Conservation (phyloP, 2,888 invertebrate species). For the Neoaliturus tenellus region DNA sequence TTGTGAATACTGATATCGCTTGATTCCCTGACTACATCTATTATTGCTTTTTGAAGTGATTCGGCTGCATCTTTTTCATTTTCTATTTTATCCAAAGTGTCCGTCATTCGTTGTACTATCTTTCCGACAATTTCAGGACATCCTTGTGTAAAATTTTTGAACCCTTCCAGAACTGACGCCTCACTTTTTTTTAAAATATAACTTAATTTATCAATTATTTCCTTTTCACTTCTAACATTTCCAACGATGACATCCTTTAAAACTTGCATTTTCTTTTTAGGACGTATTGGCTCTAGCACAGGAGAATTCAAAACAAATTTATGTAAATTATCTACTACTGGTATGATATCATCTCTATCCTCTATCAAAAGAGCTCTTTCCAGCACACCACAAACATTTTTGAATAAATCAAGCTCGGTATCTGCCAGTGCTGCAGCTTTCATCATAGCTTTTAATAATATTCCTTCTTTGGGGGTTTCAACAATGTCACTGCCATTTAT, state of each 20-base stretch:
- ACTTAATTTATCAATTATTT: conserved; percentile 79
- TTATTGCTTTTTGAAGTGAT: conserved; percentile 81
- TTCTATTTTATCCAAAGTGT: conserved; percentile 68
- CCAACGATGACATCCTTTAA: conserved; percentile 78
- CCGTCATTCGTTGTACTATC: conserved; percentile 78
- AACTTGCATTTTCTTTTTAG: conserved; percentile 72
- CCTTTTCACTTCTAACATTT: conserved; percentile 75
- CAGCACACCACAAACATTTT: conserved; percentile 76
- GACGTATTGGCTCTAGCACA: conserved; percentile 62
- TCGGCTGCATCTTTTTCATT: conserved; percentile 81
- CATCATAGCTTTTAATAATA: conserved; percentile 61
- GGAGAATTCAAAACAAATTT: conserved; percentile 59
- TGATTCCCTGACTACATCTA: conserved; percentile 79
- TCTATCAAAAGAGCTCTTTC: conserved; percentile 62
- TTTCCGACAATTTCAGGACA: conserved; percentile 78
- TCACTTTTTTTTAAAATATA: conserved; percentile 79
- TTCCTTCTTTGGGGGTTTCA: conserved; percentile 56
- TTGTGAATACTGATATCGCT: conserved; percentile 77
- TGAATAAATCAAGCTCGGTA: conserved; percentile 75
- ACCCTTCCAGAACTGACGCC: conserved; percentile 76
- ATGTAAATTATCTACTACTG: conserved; percentile 62
- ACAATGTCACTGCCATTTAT: conserved; percentile 47
- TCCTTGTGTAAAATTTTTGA: conserved; percentile 79
- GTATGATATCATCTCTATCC: conserved; percentile 57
- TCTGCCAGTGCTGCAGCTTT: conserved; percentile 70